Evolutionary conservation across 2,797 vertebrate species (phyloP).

Genomic region (Gambusia yucatana): DNA sequence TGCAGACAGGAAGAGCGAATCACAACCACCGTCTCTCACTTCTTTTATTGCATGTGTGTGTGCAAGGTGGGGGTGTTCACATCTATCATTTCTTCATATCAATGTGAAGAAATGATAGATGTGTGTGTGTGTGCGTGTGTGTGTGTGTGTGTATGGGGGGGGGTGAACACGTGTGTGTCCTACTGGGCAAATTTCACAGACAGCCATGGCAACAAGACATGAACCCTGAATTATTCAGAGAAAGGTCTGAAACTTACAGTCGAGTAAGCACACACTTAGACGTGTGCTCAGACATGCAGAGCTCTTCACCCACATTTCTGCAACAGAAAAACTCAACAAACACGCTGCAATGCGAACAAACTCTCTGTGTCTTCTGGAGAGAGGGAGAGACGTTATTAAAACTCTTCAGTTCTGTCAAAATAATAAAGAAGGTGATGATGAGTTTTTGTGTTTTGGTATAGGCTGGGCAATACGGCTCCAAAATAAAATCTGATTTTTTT

Average conservation of each 20-base stretch:
- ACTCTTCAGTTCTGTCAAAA: background rate
- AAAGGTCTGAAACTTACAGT: conserved; percentile 78
- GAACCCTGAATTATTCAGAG: conserved; percentile 78
- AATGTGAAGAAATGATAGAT: background rate
- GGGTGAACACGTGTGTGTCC: conserved; percentile 9
- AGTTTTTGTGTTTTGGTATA: background rate
- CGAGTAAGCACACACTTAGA: conserved; percentile 55
- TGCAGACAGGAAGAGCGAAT: conserved; percentile 4
- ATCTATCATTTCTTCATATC: conserved; percentile 46
- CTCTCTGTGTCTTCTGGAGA: background rate
- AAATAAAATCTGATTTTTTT: too few species aligned
- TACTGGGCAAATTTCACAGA: conserved; percentile 36
- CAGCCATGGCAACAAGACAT: conserved; percentile 66
- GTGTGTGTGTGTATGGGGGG: background rate
- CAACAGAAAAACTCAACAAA: background rate
- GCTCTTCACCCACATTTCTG: conserved; percentile 3
- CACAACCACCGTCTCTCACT: conserved; percentile 18
- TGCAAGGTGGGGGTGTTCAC: conserved; percentile 37
- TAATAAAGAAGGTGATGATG: background rate
- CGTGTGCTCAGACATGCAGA: conserved; percentile 6
- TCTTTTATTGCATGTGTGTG: background rate
- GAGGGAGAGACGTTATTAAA: background rate
- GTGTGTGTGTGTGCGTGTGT: too few species aligned
- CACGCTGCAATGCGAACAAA: background rate
- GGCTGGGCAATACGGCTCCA: too few species aligned